A percentile compares a stretch with the other conserved stretches of the same genome.
Conservation (phyloP, 2,797 vertebrate species). For the Cryptoprocta ferox region DNA sequence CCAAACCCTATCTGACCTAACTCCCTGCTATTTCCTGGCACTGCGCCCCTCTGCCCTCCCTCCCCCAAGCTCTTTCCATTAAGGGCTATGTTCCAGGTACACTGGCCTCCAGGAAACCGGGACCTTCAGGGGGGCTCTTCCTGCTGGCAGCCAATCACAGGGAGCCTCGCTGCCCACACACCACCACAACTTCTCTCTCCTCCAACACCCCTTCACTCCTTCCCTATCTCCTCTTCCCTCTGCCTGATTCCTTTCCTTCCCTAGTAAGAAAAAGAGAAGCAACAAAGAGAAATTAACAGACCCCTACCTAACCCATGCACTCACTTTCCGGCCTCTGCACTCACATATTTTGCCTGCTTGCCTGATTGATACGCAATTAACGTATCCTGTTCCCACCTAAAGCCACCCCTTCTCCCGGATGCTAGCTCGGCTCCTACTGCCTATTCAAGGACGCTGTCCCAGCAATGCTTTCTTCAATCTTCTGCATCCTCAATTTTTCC, state of each 20-base stretch:
- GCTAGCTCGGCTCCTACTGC: neutral
- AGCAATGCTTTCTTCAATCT: neutral
- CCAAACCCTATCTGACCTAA: neutral
- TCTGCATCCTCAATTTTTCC: neutral
- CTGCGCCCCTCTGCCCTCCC: rapidly evolving
- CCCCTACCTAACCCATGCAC: neutral
- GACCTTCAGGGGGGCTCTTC: neutral
- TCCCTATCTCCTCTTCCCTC: neutral
- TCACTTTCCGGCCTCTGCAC: neutral
- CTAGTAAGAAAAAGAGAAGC: neutral
- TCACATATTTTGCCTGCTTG: neutral
- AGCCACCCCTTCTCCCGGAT: neutral
- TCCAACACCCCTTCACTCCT: rapidly evolving
- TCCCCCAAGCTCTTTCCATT: neutral
- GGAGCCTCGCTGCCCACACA: too few species aligned
- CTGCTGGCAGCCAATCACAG: neutral
- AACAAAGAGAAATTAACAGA: neutral
- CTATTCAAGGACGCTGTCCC: neutral
- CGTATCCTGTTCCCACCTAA: neutral
- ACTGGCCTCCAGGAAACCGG: neutral
- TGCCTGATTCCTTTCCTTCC: neutral
- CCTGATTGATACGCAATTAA: neutral
- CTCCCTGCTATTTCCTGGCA: neutral
- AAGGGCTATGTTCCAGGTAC: neutral
- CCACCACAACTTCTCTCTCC: too few species aligned